These are phyloP conservation scores for Hippocampus guttulatus DNA, from an alignment of 2,113 vertebrate species.

Conservation along the genomic window DNA sequence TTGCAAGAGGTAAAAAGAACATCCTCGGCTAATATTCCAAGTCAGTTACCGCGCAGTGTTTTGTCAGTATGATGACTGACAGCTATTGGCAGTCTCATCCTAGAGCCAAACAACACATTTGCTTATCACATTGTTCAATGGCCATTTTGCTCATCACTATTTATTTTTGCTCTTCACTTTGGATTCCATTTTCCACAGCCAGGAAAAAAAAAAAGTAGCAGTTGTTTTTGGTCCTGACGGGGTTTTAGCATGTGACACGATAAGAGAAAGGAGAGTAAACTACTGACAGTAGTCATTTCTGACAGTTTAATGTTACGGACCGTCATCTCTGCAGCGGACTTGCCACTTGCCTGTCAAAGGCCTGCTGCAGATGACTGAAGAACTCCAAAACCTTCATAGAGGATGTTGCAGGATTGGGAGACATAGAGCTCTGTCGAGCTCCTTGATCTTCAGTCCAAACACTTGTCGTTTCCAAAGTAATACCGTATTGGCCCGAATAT, in stretches of 20 bases:
- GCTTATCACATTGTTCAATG: slow-evolving; percentile 24
- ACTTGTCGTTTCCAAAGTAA: background rate
- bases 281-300: slow-evolving; percentile 40
- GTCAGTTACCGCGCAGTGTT: slow-evolving; percentile 2
- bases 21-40: slow-evolving; percentile 13
- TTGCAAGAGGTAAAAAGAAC: slow-evolving; percentile 1
- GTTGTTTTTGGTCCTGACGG: slow-evolving; percentile 39
- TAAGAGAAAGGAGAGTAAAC: slow-evolving; percentile 14
- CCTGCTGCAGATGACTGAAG: background rate
- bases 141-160: slow-evolving; percentile 22
- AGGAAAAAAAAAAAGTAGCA: slow-evolving; percentile 20
- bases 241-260: slow-evolving; percentile 33
- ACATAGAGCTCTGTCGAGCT: background rate
- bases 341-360: background rate
- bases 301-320: slow-evolving; percentile 25
- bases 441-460: background rate
- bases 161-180: slow-evolving; percentile 19
- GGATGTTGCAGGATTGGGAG: background rate
- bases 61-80: background rate
- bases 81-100: slow-evolving; percentile 1
- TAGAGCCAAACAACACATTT: background rate
- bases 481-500: background rate
- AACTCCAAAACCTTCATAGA: background rate
- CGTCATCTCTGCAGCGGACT: background rate
- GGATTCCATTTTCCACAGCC: slow-evolving; percentile 26